Evolutionary conservation across 2,113 vertebrate species (phyloP), one percentile per base, ranked within the genome.

Genomic region (Cavia porcellus): DNA sequence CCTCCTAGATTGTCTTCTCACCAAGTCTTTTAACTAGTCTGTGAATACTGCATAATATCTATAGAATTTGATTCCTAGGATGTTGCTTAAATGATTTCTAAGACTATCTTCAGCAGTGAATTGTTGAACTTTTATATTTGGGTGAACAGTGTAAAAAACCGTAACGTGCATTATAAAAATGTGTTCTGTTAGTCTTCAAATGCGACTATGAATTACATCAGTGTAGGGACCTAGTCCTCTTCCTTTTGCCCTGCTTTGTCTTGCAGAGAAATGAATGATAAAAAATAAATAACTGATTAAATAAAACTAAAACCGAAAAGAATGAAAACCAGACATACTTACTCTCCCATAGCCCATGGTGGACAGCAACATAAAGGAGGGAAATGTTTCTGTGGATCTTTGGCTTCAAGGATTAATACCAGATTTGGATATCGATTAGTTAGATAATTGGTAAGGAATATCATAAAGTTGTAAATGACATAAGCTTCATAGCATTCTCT

Each of bases 401-500:
- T 99, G 1, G 99, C 99, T 98, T 99, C 99, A 97, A 99, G 99
- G 98, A 99, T 99, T 98, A 99, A 97, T 86, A 99, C 99, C 94
- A 99, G 98, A 98, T 99, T 99, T 95, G 99, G 99, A 95, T 99
- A 99, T 82, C 99, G 99, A 97, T 99, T 99, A 74, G 99, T 99
- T 97, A 99, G 98, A 89, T 99, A 99, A 98, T 99, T 99, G 57
- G 99, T 99, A 98, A 99, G 99, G 98, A 99, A 99, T 96, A 99
- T 99, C 99, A 99, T 99, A 97, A 99, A 99, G 98, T 99, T 99
- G 98, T 99, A 99, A 98, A 99, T 99, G 97, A 99, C 99, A 95
- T 99, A 99, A 20, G 99, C 99, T 99, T 99, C 99, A 42, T 99
- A 99, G 98, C 99, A 99, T 97, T 99, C 99, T 98, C 99, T 99